These are phyloP conservation scores for Scaptomyza tumidula DNA, from an alignment of 2,888 invertebrate species.

Conservation along the genomic window DNA sequence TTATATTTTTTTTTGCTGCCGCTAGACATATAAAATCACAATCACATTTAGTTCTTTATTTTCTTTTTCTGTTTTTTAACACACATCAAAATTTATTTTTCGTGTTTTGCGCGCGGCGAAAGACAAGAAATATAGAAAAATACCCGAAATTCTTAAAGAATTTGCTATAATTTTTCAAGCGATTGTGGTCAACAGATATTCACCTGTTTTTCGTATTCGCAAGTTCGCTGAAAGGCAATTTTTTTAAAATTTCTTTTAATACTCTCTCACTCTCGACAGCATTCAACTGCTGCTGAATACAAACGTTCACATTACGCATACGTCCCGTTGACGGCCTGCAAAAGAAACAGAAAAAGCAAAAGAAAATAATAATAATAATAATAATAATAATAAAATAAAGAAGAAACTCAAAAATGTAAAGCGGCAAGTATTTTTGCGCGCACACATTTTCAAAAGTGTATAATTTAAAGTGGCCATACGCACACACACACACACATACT, in stretches of 20 bases:
- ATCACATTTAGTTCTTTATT: constrained; percentile 26
- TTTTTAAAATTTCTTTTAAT: constrained; percentile 1
- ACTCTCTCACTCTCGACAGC: constrained; percentile 8
- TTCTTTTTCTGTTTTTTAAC: not conserved
- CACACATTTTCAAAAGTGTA: constrained; percentile 54
- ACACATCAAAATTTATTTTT: constrained; percentile 57
- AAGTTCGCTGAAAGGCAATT: constrained; percentile 56
- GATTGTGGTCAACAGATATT: constrained; percentile 58
- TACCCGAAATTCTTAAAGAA: constrained; percentile 27
- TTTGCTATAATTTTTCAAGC: constrained; percentile 51
- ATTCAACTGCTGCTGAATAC: constrained; percentile 35
- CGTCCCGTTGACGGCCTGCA: constrained; percentile 64
- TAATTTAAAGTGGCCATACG: constrained; percentile 57
- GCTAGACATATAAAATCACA: constrained; percentile 54
- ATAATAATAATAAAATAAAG: constrained; percentile 38
- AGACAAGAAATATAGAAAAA: constrained; percentile 1
- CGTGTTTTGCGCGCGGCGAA: constrained; percentile 47
- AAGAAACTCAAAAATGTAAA: constrained; percentile 67
- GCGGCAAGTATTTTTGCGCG: constrained; percentile 54
- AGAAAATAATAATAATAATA: constrained; percentile 29
- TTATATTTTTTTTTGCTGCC: constrained; percentile 7
- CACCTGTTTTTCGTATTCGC: constrained; percentile 68
- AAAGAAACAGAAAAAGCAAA: constrained; percentile 6
- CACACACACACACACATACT: constrained; percentile 23
- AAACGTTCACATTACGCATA: constrained; percentile 72